Conservation (phyloP, 2,797 vertebrate genomes). For the Sebastolobus altivelis region DNA sequence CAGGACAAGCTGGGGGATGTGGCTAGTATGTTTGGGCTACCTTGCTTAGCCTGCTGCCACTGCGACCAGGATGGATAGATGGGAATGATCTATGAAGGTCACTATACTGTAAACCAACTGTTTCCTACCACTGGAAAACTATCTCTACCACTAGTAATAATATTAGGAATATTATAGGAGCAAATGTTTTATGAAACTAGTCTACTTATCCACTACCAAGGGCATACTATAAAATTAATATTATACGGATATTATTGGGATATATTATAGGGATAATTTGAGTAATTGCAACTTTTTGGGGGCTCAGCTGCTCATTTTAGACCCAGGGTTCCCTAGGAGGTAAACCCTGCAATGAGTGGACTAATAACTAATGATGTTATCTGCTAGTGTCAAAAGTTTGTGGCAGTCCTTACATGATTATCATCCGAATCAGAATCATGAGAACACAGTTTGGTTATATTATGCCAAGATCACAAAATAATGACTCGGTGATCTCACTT, state of each 20-base stretch:
- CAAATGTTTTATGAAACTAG: not conserved
- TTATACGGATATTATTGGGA: not conserved
- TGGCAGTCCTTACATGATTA: not conserved
- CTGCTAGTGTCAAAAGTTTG: not conserved
- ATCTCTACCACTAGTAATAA: not conserved
- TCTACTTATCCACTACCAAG: not conserved
- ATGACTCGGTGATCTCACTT: not conserved
- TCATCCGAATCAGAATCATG: not conserved
- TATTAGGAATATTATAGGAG: not conserved
- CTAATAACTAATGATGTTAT: not conserved
- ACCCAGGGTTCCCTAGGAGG: not conserved
- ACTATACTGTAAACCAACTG: not conserved
- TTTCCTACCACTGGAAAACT: conserved; percentile 1
- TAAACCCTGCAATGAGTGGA: not conserved
- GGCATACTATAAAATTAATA: not conserved
- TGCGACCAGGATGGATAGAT: not conserved
- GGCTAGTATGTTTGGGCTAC: no score
- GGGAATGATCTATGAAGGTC: not conserved
- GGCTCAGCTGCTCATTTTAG: not conserved
- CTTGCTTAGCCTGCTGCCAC: not conserved
- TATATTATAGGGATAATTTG: not conserved
- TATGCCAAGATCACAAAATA: not conserved
- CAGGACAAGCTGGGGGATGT: not conserved
- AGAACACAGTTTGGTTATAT: conserved; percentile 15
- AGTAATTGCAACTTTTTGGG: not conserved